A percentile compares a stretch with the other conserved stretches of the same genome.
Conservation (phyloP, 2,888 invertebrate genomes). For the Acanthopleura granulata region DNA sequence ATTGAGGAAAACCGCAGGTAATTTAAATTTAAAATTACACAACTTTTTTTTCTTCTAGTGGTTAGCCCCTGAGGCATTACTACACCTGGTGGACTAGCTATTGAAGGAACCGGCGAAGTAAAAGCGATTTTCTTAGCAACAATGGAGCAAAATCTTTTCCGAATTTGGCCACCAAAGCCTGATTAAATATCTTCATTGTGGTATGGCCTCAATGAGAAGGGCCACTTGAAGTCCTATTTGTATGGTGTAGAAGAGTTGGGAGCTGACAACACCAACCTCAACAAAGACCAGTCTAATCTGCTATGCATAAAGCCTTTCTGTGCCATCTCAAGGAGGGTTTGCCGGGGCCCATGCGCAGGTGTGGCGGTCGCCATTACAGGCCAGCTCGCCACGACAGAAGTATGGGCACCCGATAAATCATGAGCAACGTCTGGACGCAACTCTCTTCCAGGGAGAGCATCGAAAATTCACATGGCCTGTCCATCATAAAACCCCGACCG, state of each 20-base stretch:
- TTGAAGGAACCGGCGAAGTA: conserved; percentile 5
- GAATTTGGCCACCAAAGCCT: conserved; percentile 6
- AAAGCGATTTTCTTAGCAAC: conserved; percentile 4
- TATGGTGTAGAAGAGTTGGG: background rate
- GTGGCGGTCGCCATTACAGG: conserved; percentile 10
- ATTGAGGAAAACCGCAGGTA: conserved; percentile 17
- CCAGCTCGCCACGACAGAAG: background rate
- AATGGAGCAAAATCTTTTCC: conserved; percentile 4
- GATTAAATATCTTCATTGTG: conserved; percentile 15
- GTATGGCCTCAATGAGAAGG: background rate
- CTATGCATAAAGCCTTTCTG: conserved; percentile 11
- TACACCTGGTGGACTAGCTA: conserved; percentile 5
- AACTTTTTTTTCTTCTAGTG: conserved; percentile 4
- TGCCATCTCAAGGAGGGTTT: background rate
- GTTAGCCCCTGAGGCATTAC: background rate
- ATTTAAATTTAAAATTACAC: conserved; percentile 20
- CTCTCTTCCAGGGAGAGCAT: background rate
- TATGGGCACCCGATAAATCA: background rate
- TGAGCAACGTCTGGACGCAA: background rate
- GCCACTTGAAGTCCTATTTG: conserved; percentile 13
- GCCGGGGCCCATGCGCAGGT: conserved; percentile 8
- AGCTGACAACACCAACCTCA: background rate
- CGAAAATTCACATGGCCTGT: conserved; percentile 3
- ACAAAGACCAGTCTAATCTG: conserved; percentile 12
- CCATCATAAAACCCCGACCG: background rate